Evolutionary conservation across 2,888 invertebrate genomes (phyloP), one percentile per base, ranked within the genome.

Genomic region (Caenorhabditis macrosperma): DNA sequence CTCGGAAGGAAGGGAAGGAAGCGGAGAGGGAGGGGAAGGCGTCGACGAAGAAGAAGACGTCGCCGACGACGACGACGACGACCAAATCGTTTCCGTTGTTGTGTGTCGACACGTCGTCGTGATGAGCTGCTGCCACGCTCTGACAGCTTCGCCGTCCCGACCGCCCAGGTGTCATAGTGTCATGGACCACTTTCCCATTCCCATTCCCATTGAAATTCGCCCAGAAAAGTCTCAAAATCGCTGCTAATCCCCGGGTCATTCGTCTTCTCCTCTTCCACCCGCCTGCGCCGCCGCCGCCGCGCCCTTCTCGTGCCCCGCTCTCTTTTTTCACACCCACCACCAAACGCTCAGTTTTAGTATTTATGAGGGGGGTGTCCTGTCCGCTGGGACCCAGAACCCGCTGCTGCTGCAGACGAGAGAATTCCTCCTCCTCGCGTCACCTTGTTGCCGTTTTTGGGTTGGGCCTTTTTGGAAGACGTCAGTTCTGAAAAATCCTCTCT

Each of bases 11-110:
- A n/a, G n/a, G n/a, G 10, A 33, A 33, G 33, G 33, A 5, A 33
- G 5, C 10, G 5, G 33, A 10, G 6, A 33, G 6, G 33, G 33
- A 5, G 33, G 33, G 10, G 35, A 33, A 12, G 22, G 20, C n/a
- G n/a, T n/a, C n/a, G 50, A 9, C 22, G 22, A 55, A 33, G 22
- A 35, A 7, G 22, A 9, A 33, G 57, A 38, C 7, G 38, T 9
- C 9, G 38, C 9, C 3, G 30, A 22, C 6, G 28, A 26, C 46
- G 72, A 38, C 35, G 24, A 26, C 24, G 55, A 35, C 55, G 63
- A 72, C 72, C 72, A 72, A 72, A 72, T 72, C 72, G 72, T 72
- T 72, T 72, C 72, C 72, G 72, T 55, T 72, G 72, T 72, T 72
- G 72, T 63, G 10, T 41, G 38, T 3, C 57, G 57, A 38, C 61